Evolutionary conservation across 2,888 invertebrate genomes (phyloP).

Genomic region (Tyria jacobaeae): DNA sequence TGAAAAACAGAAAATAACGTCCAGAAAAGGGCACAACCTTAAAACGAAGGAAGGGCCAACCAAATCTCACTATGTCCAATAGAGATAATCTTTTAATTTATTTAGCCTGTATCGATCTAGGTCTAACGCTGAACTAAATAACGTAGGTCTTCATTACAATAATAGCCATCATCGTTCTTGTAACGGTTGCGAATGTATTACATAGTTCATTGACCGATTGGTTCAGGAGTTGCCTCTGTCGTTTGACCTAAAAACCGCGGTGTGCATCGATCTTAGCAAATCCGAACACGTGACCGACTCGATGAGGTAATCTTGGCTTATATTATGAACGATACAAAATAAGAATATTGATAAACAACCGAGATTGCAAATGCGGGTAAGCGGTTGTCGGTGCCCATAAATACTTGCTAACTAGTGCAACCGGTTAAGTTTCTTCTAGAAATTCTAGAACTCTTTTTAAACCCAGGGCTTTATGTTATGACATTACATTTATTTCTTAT

Average conservation of each 20-base stretch:
- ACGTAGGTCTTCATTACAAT: conserved; percentile 19
- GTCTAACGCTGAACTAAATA: conserved; percentile 4
- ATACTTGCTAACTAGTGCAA: not conserved
- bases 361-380: not conserved
- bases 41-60: too few relatives aligned
- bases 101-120: conserved; percentile 6
- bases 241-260: conserved; percentile 50
- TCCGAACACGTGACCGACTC: not conserved
- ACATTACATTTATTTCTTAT: too few relatives aligned
- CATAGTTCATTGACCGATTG: conserved; percentile 51
- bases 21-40: too few relatives aligned
- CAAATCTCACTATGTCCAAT: not conserved
- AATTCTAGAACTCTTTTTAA: too few relatives aligned
- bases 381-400: not conserved
- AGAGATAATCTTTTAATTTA: not conserved
- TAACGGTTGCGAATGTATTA: conserved; percentile 28
- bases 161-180: conserved; percentile 8
- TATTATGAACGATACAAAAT: not conserved
- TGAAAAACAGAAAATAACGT: too few relatives aligned
- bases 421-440: not conserved
- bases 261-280: conserved; percentile 33
- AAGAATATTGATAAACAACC: not conserved
- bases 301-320: not conserved
- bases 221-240: conserved; percentile 34
- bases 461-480: too few relatives aligned